Evolutionary conservation across 1,140 invertebrate genomes (phyloP).

Genomic region (Druon quercuslanigerum): DNA sequence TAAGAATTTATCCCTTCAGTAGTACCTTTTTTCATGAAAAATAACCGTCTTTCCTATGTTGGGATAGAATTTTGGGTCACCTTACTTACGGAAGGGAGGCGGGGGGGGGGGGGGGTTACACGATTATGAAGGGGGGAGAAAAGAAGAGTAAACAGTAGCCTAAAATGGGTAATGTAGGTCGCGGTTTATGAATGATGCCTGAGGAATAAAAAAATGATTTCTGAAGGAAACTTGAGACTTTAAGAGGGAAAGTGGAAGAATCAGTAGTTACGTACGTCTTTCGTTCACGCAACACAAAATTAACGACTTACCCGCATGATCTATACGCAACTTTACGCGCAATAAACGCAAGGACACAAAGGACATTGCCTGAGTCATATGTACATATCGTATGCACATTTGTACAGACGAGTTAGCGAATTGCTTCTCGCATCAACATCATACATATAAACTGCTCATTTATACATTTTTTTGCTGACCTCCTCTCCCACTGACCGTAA

Average conservation of each 20-base stretch:
- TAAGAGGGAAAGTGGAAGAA: not conserved
- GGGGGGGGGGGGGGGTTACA: no score
- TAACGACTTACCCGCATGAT: not conserved
- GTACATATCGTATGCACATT: not conserved
- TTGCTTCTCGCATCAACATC: not conserved
- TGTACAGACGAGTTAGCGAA: not conserved
- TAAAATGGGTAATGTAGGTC: no score
- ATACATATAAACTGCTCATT: conserved; percentile 14
- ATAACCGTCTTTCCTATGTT: no score
- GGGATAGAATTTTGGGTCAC: no score
- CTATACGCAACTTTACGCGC: not conserved
- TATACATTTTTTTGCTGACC: conserved; percentile 3
- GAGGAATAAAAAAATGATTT: not conserved
- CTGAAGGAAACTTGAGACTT: not conserved
- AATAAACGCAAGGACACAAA: not conserved
- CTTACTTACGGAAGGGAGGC: no score
- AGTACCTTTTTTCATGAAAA: no score
- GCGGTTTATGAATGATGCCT: no score
- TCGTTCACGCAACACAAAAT: conserved; percentile 11
- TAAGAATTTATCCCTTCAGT: no score
- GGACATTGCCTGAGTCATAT: not conserved
- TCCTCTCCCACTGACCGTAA: conserved; percentile 2
- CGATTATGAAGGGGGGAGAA: no score
- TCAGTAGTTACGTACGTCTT: not conserved
- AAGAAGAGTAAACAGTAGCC: no score